Evolutionary conservation across 2,888 invertebrate species (phyloP).

Genomic region (Pollenia griseotomentosa): DNA sequence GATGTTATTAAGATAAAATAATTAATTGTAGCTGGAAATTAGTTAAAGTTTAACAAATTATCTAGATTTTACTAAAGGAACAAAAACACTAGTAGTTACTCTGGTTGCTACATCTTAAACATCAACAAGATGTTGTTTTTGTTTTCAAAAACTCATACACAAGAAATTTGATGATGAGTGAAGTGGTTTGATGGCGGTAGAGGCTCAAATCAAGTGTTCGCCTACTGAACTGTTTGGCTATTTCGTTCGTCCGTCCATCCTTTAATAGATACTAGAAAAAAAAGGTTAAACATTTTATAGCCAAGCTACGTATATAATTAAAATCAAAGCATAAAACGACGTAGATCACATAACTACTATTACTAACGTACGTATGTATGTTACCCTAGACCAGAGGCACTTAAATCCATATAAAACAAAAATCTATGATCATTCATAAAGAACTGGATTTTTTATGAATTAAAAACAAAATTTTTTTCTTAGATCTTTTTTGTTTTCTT

Average conservation of each 20-base stretch:
- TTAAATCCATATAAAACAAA: slow-evolving; percentile 38
- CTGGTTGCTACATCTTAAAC: background rate
- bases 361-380: background rate
- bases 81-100: slow-evolving; percentile 64
- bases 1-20: slow-evolving; percentile 79
- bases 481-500: slow-evolving; percentile 34
- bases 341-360: slow-evolving; percentile 41
- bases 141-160: background rate
- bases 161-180: slow-evolving; percentile 38
- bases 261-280: slow-evolving; percentile 16
- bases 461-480: slow-evolving; percentile 54
- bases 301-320: slow-evolving; percentile 60
- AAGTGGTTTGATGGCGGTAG: background rate
- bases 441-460: slow-evolving; percentile 71
- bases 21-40: slow-evolving; percentile 83
- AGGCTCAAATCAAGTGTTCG: slow-evolving; percentile 31
- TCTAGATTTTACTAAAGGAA: slow-evolving; percentile 78
- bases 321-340: slow-evolving; percentile 62
- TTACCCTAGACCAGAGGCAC: slow-evolving; percentile 25
- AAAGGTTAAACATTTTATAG: slow-evolving; percentile 57
- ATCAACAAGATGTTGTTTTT: background rate
- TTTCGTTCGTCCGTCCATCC: slow-evolving; percentile 10
- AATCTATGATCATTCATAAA: slow-evolving; percentile 67
- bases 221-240: slow-evolving; percentile 2
- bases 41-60: slow-evolving; percentile 77